These are phyloP conservation scores for Tribolium castaneum DNA, from an alignment of 1,140 invertebrate genomes.

Conservation along the genomic window DNA sequence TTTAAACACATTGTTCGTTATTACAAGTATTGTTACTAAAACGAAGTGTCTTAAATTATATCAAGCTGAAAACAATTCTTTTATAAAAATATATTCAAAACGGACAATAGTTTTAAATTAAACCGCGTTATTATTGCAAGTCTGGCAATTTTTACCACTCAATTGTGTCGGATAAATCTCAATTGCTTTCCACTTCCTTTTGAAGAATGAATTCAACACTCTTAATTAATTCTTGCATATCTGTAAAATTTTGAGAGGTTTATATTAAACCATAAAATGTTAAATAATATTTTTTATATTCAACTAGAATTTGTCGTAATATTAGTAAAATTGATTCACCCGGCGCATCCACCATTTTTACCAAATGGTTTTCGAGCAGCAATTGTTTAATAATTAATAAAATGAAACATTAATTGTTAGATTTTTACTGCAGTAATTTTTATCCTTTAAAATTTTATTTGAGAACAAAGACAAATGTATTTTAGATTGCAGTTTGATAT, in stretches of 20 bases:
- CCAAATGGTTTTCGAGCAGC: background rate
- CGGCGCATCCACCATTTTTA: background rate
- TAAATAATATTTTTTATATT: no score
- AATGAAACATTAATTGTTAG: no score
- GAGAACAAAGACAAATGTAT: no score
- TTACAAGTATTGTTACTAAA: background rate
- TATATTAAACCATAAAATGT: no score
- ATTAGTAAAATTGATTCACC: background rate
- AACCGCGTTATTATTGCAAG: background rate
- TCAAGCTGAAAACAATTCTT: conserved; percentile 10
- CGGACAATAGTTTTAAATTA: background rate
- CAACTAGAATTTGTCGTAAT: no score
- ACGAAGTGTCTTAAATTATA: background rate
- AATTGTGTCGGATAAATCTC: background rate
- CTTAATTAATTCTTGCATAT: background rate
- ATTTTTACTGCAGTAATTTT: no score
- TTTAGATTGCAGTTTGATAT: no score
- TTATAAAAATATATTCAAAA: background rate
- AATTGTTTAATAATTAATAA: background rate
- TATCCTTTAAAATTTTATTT: no score
- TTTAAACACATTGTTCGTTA: background rate
- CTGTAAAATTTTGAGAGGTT: background rate
- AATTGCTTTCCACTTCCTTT: background rate
- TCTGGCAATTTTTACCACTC: background rate
- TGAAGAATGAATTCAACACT: background rate